Conservation (phyloP, 2,888 invertebrate genomes). For the Saturnia pavonia region DNA sequence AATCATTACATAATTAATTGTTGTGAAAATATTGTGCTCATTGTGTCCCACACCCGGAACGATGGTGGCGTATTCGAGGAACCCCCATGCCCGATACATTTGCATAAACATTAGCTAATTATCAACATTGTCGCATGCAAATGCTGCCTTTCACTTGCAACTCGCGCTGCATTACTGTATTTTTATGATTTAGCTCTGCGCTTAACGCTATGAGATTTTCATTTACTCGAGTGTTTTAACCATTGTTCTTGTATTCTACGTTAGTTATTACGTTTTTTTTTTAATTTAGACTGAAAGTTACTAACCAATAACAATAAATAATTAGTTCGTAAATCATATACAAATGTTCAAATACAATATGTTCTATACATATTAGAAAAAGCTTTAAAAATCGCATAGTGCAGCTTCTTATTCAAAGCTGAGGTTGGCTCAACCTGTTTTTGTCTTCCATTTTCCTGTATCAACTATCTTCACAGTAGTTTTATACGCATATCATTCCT, state of each 20-base stretch:
- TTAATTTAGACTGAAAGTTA: neutral
- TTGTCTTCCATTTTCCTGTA: no score
- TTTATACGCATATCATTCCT: no score
- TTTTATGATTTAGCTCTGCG: conserved; percentile 5
- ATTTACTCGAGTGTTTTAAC: conserved; percentile 1
- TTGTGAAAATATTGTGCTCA: neutral
- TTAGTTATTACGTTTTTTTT: neutral
- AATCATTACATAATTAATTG: neutral
- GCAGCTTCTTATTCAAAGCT: no score
- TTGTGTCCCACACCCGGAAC: conserved; percentile 22
- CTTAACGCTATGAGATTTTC: conserved; percentile 13
- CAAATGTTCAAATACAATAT: neutral
- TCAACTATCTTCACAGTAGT: no score
- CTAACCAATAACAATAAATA: neutral
- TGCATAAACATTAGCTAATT: conserved; percentile 56
- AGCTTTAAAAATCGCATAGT: neutral
- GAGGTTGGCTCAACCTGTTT: no score
- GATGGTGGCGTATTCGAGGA: conserved; percentile 36
- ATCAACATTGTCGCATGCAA: conserved; percentile 48
- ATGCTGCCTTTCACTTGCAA: conserved; percentile 40
- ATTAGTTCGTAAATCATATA: neutral
- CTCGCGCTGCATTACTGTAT: conserved; percentile 13
- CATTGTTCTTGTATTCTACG: neutral
- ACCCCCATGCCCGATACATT: conserved; percentile 53
- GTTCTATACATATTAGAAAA: no score